These are phyloP conservation scores for Dynastes hyllus DNA, from an alignment of 2,888 invertebrate species.

Conservation along the genomic window DNA sequence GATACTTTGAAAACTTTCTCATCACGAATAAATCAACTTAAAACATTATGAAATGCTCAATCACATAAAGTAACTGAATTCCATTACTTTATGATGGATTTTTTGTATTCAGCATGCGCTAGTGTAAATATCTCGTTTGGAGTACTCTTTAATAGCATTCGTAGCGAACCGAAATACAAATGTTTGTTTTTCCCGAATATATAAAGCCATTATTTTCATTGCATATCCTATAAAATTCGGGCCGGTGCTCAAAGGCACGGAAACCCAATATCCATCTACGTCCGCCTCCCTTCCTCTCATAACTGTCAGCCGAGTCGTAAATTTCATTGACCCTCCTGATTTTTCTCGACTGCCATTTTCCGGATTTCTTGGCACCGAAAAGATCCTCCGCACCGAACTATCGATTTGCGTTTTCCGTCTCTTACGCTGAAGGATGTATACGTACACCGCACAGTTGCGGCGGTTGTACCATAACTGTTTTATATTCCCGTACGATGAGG, in stretches of 20 bases:
- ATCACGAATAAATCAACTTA: too few species aligned
- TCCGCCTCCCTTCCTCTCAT: constrained; percentile 34
- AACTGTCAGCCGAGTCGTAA: constrained; percentile 40
- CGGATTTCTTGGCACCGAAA: constrained; percentile 35
- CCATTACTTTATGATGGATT: not conserved
- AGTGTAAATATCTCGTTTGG: constrained; percentile 4
- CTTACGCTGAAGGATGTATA: constrained; percentile 1
- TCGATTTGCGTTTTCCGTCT: constrained; percentile 24
- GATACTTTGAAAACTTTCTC: too few species aligned
- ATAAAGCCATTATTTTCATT: constrained; percentile 40
- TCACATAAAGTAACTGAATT: not conserved
- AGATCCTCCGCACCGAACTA: constrained; percentile 4
- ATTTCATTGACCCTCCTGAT: constrained; percentile 40
- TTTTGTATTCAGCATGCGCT: not conserved
- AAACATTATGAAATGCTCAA: not conserved
- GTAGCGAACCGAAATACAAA: constrained; percentile 8
- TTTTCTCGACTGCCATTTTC: constrained; percentile 31
- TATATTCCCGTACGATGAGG: constrained; percentile 24
- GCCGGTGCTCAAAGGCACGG: constrained; percentile 18
- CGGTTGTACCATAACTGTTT: constrained; percentile 36
- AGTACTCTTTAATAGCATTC: constrained; percentile 20
- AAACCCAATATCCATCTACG: constrained; percentile 24
- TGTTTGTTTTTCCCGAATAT: constrained; percentile 23
- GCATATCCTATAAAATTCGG: constrained; percentile 42
- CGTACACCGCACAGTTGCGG: constrained; percentile 8